These are phyloP conservation scores for Creontiades dilutus DNA, from an alignment of 2,888 invertebrate species.

Conservation along the genomic window DNA sequence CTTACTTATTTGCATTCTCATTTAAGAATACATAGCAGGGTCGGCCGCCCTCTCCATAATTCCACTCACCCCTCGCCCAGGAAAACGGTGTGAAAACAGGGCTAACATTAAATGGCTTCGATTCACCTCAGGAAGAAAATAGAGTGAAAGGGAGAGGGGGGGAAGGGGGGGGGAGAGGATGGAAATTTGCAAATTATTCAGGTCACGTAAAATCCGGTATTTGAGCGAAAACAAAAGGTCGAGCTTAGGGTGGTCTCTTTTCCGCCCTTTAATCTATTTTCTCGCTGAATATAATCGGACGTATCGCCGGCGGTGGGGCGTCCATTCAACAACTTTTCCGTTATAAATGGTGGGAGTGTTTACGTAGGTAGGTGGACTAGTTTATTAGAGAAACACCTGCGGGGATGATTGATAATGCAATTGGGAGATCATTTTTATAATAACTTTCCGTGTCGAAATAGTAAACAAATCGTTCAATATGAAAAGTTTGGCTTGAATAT, in stretches of 20 bases:
- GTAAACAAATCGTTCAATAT: too few relatives aligned
- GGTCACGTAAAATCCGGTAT: conserved; percentile 53
- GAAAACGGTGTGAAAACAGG: conserved; percentile 43
- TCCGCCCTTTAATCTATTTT: conserved; percentile 53
- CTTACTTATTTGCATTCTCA: conserved; percentile 65
- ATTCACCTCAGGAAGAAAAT: conserved; percentile 26
- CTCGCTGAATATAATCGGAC: conserved; percentile 38
- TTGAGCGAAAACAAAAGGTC: conserved; percentile 35
- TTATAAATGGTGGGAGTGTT: background rate
- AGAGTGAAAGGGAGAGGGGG: background rate
- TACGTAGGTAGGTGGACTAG: too few relatives aligned
- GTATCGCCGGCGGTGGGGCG: background rate
- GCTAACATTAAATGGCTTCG: conserved; percentile 34
- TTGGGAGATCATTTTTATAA: too few relatives aligned
- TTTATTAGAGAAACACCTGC: too few relatives aligned
- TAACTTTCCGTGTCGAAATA: too few relatives aligned
- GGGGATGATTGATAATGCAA: too few relatives aligned
- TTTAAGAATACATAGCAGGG: conserved; percentile 61
- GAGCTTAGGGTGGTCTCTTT: background rate
- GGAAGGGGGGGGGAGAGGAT: background rate
- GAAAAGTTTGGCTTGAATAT: too few relatives aligned
- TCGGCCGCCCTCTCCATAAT: conserved; percentile 35
- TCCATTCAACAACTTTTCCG: background rate
- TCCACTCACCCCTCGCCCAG: background rate
- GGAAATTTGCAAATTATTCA: conserved; percentile 53